phyloP scores from a whole-genome alignment of 2,113 vertebrate species.

The Proteles cristata region DNA sequence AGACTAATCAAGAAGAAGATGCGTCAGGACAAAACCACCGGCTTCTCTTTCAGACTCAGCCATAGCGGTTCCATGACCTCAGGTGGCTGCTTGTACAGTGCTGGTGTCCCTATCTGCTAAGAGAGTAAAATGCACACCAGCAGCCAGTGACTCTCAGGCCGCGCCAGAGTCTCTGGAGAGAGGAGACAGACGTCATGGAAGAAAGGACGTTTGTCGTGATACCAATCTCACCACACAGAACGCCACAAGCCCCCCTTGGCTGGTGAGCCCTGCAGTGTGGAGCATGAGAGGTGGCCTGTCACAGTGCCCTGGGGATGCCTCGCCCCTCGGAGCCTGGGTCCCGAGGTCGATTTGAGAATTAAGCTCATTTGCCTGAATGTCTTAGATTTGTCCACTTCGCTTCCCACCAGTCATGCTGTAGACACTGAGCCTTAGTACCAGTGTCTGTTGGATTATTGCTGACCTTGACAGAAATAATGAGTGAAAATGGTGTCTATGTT shows the following conservation, averaged over 20 bases:
- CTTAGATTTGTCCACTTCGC: neutral
- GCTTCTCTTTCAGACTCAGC: neutral
- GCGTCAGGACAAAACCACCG: accelerated
- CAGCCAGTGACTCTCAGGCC: neutral
- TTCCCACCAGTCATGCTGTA: accelerated
- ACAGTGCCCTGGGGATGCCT: accelerated
- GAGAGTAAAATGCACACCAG: neutral
- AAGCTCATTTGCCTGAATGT: neutral
- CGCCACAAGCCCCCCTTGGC: accelerated
- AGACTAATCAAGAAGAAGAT: neutral
- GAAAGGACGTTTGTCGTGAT: accelerated
- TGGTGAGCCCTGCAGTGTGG: accelerated
- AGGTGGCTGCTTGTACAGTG: accelerated
- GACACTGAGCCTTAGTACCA: too few species aligned
- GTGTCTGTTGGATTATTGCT: accelerated
- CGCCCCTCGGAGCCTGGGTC: neutral
- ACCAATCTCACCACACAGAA: accelerated
- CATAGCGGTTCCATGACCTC: accelerated
- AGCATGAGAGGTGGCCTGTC: accelerated
- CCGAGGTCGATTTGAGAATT: neutral
- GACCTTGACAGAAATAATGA: neutral
- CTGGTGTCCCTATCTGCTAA: too few species aligned
- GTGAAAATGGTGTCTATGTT: accelerated
- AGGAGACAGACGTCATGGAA: accelerated
- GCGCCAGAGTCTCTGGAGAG: too few species aligned